A percentile compares a stretch with the other conserved stretches of the same genome.
These are phyloP conservation scores for Varecia variegata DNA, from an alignment of 2,797 vertebrate species.

Conservation along the genomic window DNA sequence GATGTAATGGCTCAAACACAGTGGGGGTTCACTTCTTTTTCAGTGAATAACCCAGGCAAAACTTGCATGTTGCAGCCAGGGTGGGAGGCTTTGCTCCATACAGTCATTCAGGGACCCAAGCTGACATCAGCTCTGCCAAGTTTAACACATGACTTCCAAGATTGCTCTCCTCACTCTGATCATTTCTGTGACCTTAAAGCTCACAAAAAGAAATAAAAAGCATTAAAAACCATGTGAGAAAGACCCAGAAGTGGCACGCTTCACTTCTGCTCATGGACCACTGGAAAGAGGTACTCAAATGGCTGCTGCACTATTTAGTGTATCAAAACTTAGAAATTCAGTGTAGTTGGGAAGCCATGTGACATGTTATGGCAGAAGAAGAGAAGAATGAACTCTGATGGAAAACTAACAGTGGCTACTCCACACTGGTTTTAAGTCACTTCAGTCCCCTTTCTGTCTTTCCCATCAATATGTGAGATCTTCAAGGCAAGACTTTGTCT, in stretches of 20 bases:
- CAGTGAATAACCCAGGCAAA: background rate
- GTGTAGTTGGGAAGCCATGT: background rate
- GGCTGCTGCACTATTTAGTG: background rate
- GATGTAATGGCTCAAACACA: background rate
- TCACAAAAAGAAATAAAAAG: background rate
- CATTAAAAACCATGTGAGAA: background rate
- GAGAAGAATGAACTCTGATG: background rate
- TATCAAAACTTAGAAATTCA: background rate
- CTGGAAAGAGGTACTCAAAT: background rate
- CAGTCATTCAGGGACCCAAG: background rate
- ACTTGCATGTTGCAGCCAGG: background rate
- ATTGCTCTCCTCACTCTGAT: background rate
- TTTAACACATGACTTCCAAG: background rate
- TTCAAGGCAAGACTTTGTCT: background rate
- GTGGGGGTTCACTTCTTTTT: background rate
- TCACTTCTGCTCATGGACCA: background rate
- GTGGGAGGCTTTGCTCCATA: background rate
- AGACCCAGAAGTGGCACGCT: background rate
- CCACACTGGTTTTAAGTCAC: background rate
- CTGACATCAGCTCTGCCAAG: background rate
- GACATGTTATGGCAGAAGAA: background rate
- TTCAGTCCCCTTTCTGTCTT: background rate
- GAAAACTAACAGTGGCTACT: background rate
- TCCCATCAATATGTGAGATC: background rate
- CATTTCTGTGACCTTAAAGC: background rate